A percentile compares a stretch with the other conserved stretches of the same genome.
phyloP scores from a whole-genome alignment of 2,113 vertebrate species.

The Anguilla japonica region DNA sequence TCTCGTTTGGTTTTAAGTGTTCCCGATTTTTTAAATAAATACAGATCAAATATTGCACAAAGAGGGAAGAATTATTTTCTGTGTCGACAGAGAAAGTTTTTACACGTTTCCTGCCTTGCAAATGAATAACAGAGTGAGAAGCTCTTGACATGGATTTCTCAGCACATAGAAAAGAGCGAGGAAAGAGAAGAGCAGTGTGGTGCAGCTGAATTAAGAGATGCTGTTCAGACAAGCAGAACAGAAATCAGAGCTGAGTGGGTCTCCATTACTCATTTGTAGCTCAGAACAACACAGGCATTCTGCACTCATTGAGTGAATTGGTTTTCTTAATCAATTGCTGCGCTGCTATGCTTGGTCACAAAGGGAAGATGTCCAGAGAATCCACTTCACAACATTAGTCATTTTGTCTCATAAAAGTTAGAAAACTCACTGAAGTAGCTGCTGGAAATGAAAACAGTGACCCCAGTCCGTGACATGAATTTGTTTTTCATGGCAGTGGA shows the following conservation, averaged over 20 bases:
- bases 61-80: neutral
- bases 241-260: neutral
- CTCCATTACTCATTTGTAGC: neutral
- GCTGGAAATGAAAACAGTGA: neutral
- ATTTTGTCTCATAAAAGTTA: neutral
- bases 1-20: neutral
- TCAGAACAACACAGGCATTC: neutral
- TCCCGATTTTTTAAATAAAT: neutral
- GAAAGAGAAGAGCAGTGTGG: too few species aligned
- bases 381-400: neutral
- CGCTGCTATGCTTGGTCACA: neutral
- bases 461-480: too few species aligned
- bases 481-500: too few species aligned
- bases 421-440: neutral
- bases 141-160: neutral
- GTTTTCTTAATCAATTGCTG: neutral
- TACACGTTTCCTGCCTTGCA: neutral
- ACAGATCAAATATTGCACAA: neutral
- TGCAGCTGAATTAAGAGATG: neutral
- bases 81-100: neutral
- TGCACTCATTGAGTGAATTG: neutral
- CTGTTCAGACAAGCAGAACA: neutral
- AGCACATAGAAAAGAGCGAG: neutral
- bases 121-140: neutral
- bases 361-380: neutral